phyloP scores from a whole-genome alignment of 2,797 vertebrate species.

The Artibeus jamaicensis region DNA sequence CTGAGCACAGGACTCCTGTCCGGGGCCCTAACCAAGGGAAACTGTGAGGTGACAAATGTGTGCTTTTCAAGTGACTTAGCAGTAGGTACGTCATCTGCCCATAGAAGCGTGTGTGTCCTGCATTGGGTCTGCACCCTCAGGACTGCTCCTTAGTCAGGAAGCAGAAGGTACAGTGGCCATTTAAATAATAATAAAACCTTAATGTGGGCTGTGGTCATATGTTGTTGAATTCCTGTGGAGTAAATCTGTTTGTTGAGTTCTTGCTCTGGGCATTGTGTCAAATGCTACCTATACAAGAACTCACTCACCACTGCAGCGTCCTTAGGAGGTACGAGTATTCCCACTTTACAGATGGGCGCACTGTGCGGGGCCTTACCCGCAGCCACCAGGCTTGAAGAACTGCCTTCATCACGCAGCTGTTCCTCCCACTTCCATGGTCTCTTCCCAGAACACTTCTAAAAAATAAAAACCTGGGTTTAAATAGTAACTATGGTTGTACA shows the following conservation, averaged over 20 bases:
- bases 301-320: not conserved
- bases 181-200: not conserved
- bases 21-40: not conserved
- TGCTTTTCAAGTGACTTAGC: not conserved
- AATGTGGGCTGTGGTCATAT: not conserved
- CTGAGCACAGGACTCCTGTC: not conserved
- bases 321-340: not conserved
- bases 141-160: not conserved
- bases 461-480: not conserved
- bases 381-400: not conserved
- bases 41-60: not conserved
- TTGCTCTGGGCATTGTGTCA: not conserved
- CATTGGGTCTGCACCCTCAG: not conserved
- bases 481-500: not conserved
- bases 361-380: not conserved
- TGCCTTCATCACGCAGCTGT: not conserved
- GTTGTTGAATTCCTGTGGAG: not conserved
- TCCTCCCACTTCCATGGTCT: not conserved
- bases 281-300: not conserved
- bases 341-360: not conserved
- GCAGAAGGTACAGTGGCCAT: not conserved
- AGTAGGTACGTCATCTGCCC: not conserved
- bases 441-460: not conserved
- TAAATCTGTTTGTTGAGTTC: not conserved
- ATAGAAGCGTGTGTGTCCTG: not conserved